Percentiles rank a stretch among this genome's conserved stretches.
Evolutionary conservation across 35 echinoderm and acorn worm genomes (phyloP).

Genomic region (Stichopus chloronotus): DNA sequence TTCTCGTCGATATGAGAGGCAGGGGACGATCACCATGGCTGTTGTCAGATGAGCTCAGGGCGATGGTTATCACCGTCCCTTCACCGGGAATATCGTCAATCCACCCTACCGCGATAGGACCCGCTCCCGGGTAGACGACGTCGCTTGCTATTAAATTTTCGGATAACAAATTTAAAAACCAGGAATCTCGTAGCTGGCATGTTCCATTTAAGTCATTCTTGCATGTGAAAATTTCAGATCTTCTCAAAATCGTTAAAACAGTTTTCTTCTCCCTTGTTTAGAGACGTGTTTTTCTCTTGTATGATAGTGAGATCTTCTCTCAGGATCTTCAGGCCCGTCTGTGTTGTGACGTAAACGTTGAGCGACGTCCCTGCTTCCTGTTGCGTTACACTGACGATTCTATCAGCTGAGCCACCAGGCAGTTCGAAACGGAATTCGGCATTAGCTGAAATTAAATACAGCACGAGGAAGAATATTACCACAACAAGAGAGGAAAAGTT

Average conservation of each 20-base stretch:
- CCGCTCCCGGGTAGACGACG: not conserved
- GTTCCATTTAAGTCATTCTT: not conserved
- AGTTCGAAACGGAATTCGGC: not conserved
- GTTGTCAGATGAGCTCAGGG: not conserved
- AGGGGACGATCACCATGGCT: no score
- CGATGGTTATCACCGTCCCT: not conserved
- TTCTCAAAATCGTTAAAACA: constrained; percentile 7
- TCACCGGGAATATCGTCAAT: not conserved
- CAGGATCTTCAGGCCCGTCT: not conserved
- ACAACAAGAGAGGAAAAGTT: not conserved
- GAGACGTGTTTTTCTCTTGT: not conserved
- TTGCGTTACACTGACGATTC: not conserved
- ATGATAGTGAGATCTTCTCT: not conserved
- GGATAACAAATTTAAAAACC: not conserved
- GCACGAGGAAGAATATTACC: not conserved
- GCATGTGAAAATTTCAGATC: constrained; percentile 2
- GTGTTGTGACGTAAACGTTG: not conserved
- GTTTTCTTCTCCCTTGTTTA: not conserved
- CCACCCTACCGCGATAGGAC: not conserved
- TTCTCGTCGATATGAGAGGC: constrained; percentile 15
- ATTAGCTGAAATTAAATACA: not conserved
- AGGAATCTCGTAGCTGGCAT: constrained; percentile 24
- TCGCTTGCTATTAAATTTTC: not conserved
- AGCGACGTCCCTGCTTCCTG: no score
- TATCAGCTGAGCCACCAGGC: not conserved